These are phyloP conservation scores for Ceratotherium simum DNA, from an alignment of 2,113 vertebrate genomes.

Conservation along the genomic window DNA sequence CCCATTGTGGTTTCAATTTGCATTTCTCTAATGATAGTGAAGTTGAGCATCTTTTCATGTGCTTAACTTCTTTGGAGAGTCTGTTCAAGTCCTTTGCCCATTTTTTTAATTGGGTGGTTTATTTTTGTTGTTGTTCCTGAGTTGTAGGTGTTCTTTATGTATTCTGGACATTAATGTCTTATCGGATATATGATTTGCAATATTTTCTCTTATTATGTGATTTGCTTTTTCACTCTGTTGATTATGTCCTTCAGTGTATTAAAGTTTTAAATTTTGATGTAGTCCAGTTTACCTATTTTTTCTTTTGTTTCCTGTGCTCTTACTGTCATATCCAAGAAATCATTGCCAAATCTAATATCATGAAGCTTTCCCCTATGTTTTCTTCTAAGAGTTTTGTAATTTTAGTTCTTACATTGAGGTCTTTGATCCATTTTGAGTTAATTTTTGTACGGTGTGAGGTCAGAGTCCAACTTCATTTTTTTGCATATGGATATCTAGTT, in stretches of 20 bases:
- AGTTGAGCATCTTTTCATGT: neutral
- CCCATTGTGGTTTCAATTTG: neutral
- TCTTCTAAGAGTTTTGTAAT: neutral
- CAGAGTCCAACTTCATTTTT: neutral
- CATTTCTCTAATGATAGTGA: neutral
- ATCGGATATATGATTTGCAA: neutral
- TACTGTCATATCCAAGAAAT: neutral
- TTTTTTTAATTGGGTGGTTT: neutral
- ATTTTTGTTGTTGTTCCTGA: neutral
- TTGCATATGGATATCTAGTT: neutral
- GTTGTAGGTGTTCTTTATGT: neutral
- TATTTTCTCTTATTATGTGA: neutral
- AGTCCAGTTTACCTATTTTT: neutral
- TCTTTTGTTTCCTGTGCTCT: neutral
- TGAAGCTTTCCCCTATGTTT: neutral
- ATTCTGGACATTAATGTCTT: neutral
- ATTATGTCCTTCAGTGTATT: neutral
- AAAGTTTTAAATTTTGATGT: neutral
- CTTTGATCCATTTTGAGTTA: constrained; percentile 5
- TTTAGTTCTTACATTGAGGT: neutral
- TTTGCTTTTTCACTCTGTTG: neutral
- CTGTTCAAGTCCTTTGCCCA: neutral
- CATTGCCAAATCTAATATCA: neutral
- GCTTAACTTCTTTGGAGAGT: neutral
- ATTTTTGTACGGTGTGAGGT: neutral